These are phyloP conservation scores for Acleris cristana DNA, from an alignment of 2,888 invertebrate species.

Conservation along the genomic window DNA sequence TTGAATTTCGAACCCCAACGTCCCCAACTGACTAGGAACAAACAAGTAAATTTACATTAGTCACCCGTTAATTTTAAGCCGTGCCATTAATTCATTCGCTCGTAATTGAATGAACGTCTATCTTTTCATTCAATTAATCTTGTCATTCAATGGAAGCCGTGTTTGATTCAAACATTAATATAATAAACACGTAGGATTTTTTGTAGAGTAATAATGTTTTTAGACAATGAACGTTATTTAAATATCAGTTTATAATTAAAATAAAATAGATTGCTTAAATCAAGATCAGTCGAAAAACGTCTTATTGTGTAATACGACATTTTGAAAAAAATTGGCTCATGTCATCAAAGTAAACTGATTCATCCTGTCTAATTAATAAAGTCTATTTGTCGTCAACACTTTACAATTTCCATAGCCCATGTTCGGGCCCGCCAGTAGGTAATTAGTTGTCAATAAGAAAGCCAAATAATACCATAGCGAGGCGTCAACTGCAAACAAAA, in stretches of 20 bases:
- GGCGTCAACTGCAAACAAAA: conserved; percentile 21
- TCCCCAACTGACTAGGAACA: conserved; percentile 1
- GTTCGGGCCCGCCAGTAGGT: conserved; percentile 2
- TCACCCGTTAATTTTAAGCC: conserved; percentile 44
- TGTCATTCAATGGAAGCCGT: conserved; percentile 48
- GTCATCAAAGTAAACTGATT: neutral
- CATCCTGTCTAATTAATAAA: neutral
- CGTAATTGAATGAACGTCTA: conserved; percentile 53
- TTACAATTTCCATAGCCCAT: neutral
- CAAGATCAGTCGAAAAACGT: too few species aligned
- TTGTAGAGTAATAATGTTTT: conserved; percentile 19
- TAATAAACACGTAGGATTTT: conserved; percentile 36
- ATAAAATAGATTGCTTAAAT: neutral
- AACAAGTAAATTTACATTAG: conserved; percentile 38
- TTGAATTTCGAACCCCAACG: neutral
- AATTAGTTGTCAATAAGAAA: conserved; percentile 30
- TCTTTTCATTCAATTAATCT: conserved; percentile 62
- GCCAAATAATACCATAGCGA: conserved; percentile 17
- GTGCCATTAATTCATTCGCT: conserved; percentile 45
- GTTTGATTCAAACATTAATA: conserved; percentile 45
- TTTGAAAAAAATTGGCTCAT: neutral
- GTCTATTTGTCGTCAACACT: neutral
- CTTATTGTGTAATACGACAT: neutral
- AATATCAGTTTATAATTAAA: neutral
- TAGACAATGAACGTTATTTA: conserved; percentile 22